These are phyloP conservation scores for Camponotus floridanus DNA, from an alignment of 1,140 invertebrate genomes.

Conservation along the genomic window DNA sequence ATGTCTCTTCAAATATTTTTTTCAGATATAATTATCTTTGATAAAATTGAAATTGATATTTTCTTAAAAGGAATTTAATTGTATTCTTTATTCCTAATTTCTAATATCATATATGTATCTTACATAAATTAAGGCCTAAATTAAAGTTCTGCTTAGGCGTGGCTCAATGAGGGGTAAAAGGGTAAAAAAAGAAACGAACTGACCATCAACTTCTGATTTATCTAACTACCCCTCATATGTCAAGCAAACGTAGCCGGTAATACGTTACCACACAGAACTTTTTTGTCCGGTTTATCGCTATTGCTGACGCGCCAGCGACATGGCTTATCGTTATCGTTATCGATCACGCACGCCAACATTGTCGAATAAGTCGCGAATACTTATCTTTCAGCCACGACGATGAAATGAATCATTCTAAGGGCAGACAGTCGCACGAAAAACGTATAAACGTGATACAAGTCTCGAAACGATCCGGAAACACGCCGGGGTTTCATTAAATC, in stretches of 20 bases:
- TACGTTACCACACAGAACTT: conserved; percentile 23
- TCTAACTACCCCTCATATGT: conserved; percentile 8
- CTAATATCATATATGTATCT: background rate
- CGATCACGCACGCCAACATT: conserved; percentile 58
- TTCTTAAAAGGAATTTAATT: background rate
- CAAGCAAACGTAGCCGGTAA: conserved; percentile 3
- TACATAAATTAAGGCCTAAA: background rate
- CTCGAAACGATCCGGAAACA: conserved; percentile 47
- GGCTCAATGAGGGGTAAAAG: background rate
- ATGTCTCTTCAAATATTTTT: background rate
- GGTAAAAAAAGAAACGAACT: background rate
- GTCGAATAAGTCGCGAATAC: conserved; percentile 48
- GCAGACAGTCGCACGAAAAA: conserved; percentile 41
- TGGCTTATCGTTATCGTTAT: conserved; percentile 71
- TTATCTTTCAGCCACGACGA: conserved; percentile 64
- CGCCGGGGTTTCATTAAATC: conserved; percentile 5
- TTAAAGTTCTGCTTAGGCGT: background rate
- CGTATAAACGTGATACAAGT: conserved; percentile 15
- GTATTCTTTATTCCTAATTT: background rate
- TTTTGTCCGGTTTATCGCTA: conserved; percentile 48
- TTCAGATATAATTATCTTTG: background rate
- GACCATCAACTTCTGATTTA: conserved; percentile 4
- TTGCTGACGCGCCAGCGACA: conserved; percentile 37
- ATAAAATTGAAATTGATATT: background rate
- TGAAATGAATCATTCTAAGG: conserved; percentile 67